A percentile compares a stretch with the other conserved stretches of the same genome.
phyloP scores from a whole-genome alignment of 2,888 invertebrate species.

The Tenthredo mesomela region DNA sequence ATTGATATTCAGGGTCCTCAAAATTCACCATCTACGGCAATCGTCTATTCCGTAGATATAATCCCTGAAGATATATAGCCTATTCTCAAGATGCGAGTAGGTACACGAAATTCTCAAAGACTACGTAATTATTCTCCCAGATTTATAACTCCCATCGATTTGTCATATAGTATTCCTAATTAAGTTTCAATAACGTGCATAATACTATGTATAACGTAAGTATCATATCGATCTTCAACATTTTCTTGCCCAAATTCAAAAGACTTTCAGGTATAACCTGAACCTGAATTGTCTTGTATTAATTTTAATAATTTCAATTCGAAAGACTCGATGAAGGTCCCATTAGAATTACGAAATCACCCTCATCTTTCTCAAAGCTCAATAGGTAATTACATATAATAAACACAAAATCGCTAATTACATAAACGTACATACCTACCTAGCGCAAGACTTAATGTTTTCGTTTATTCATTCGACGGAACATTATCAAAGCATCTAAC shows the following conservation, averaged over 20 bases:
- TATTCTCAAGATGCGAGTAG: neutral
- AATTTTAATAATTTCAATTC: neutral
- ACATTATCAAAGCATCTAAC: conserved; percentile 9
- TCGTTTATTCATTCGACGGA: neutral
- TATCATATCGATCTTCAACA: too few relatives aligned
- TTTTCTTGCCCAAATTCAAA: neutral
- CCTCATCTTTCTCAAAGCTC: neutral
- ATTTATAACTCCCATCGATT: neutral
- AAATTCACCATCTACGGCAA: neutral
- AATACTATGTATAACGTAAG: too few relatives aligned
- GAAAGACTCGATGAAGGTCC: neutral
- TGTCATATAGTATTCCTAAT: neutral
- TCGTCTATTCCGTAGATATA: neutral
- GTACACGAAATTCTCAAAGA: neutral
- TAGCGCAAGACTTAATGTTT: neutral
- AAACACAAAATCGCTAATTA: neutral
- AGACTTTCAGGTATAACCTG: neutral
- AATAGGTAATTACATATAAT: neutral
- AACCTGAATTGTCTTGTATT: neutral
- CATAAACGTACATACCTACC: neutral
- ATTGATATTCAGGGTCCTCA: conserved; percentile 4
- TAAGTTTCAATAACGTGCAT: neutral
- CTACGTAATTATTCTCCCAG: neutral
- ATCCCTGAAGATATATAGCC: neutral
- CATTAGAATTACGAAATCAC: neutral